Evolutionary conservation across 1,140 invertebrate genomes (phyloP).

Genomic region (Drosophila orosa): DNA sequence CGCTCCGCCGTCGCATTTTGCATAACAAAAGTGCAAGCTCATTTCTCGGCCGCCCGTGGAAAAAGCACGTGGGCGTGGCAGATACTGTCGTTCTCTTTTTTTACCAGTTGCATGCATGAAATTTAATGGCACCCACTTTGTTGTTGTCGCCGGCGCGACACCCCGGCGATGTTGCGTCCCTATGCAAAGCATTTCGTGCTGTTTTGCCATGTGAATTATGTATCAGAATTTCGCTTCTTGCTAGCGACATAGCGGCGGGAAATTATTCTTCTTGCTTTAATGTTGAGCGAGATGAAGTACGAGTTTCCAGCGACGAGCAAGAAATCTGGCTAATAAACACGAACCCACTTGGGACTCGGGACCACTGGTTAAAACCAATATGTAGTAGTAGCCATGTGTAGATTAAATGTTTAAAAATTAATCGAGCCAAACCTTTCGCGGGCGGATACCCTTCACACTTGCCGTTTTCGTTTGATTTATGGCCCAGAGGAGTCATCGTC

Average conservation of each 20-base stretch:
- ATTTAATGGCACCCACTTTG: conserved; percentile 82
- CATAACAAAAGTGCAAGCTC: conserved; percentile 81
- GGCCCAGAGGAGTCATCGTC: conserved; percentile 32
- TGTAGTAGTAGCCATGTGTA: conserved; percentile 17
- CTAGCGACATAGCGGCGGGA: conserved; percentile 22
- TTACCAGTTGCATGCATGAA: conserved; percentile 79
- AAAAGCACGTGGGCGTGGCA: conserved; percentile 74
- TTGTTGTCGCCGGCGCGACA: conserved; percentile 71
- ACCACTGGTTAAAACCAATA: neutral
- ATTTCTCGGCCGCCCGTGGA: conserved; percentile 57
- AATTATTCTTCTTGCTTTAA: conserved; percentile 51
- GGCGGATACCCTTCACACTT: conserved; percentile 17
- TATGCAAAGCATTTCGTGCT: conserved; percentile 76
- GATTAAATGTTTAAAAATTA: conserved; percentile 67
- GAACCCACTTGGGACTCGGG: neutral
- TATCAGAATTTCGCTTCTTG: conserved; percentile 47
- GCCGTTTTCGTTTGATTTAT: conserved; percentile 67
- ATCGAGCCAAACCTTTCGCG: conserved; percentile 42
- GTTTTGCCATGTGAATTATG: conserved; percentile 81
- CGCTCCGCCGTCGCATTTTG: conserved; percentile 43
- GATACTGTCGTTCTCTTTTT: conserved; percentile 39
- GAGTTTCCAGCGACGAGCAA: conserved; percentile 17
- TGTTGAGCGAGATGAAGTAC: conserved; percentile 36
- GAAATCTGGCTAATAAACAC: conserved; percentile 46
- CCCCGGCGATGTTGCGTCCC: conserved; percentile 39